Conservation (phyloP, 2,113 vertebrate species). For the Danionella cerebrum region DNA sequence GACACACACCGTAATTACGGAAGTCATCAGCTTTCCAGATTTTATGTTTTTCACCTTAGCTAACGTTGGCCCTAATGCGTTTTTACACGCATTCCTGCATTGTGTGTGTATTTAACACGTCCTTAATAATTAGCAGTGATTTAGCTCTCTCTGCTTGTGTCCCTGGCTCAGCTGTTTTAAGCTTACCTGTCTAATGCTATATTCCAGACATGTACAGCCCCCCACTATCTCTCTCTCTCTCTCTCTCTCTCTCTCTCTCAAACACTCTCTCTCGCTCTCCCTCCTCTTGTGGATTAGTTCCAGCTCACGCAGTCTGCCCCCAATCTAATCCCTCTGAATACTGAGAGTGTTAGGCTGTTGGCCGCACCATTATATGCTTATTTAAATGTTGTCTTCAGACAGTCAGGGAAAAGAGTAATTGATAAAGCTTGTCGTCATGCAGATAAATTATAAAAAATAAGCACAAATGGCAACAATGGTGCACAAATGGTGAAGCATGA, state of each 20-base stretch:
- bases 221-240: neutral
- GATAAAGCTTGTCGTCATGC: neutral
- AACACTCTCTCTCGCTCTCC: neutral
- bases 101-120: neutral
- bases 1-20: neutral
- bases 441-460: neutral
- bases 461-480: too few relatives aligned
- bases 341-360: neutral
- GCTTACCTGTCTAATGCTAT: constrained; percentile 15
- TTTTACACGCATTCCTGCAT: neutral
- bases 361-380: neutral
- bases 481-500: too few relatives aligned
- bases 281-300: constrained; percentile 1
- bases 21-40: neutral
- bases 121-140: neutral
- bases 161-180: constrained; percentile 1
- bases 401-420: neutral
- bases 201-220: constrained; percentile 14
- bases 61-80: neutral
- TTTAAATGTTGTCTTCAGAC: neutral
- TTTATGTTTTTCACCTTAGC: neutral
- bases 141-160: neutral
- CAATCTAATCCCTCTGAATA: neutral
- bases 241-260: neutral
- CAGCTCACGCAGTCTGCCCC: neutral